These are phyloP conservation scores for Notamacropus eugenii DNA, from an alignment of 2,797 vertebrate genomes.

Conservation along the genomic window DNA sequence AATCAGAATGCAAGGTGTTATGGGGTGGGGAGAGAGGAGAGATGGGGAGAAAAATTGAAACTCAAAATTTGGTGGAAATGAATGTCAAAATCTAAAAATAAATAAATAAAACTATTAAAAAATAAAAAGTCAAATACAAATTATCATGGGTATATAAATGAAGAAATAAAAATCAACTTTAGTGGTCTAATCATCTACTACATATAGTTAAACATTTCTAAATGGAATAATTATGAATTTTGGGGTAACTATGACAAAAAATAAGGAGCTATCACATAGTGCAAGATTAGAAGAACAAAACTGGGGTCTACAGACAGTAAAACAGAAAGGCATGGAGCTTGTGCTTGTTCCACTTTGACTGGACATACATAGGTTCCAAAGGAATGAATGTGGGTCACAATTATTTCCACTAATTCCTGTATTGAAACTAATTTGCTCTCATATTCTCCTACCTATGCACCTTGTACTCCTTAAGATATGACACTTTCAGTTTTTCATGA, in stretches of 20 bases:
- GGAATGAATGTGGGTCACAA: background rate
- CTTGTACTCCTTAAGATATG: constrained; percentile 28
- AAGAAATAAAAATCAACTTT: background rate
- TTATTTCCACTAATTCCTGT: constrained; percentile 16
- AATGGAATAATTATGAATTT: background rate
- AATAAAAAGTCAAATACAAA: background rate
- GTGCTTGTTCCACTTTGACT: background rate
- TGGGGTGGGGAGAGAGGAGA: no score
- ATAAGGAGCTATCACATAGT: background rate
- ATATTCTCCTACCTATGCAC: background rate
- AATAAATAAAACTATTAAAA: no score
- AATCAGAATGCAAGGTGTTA: no score
- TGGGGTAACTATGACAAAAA: background rate
- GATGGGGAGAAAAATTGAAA: no score
- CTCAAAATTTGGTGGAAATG: no score
- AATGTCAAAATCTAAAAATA: no score
- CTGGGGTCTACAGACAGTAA: background rate
- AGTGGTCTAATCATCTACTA: background rate
- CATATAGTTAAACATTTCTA: background rate
- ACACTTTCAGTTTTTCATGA: background rate
- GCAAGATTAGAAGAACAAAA: background rate
- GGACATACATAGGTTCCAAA: background rate
- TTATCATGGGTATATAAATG: background rate
- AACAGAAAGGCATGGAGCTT: background rate
- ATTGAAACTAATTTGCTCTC: background rate